Base-by-base conservation (phyloP, 2,888 invertebrate species). In the Limnephilus lunatus region DNA sequence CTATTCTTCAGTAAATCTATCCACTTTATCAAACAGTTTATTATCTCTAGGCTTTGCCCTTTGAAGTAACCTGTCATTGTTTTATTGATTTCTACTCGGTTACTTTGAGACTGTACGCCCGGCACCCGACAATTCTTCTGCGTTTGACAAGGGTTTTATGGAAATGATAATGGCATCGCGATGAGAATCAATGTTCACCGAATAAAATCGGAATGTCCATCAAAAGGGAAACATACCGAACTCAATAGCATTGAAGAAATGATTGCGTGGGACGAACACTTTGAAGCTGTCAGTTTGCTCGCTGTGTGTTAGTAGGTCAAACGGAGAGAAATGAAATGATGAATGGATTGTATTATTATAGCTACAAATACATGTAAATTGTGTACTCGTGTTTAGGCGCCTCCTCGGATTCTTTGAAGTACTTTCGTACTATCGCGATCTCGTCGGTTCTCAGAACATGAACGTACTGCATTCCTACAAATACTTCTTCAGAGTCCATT, bases 11-110 rank as follows among this genome's bases (percentile, higher is more conserved):
- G 35, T 32, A 83, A 83, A 39, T 83, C 15, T 68, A 39, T 32
- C 83, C 83, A 83, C 83, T 83, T 83, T 35, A 39, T 83, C 83
- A 83, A 31, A 32, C 83, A 39, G 83, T 39, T 68, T 68, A 68
- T 68, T 68, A 68, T n/a, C 9, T 68, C 25, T 5, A 68, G 25
- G 68, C 68, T 68, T 68, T 68, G 68, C 9, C 25, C 68, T 68
- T 68, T 68, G 68, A 68, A 25, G 25, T 68, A 68, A n/a, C 68
- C n/a, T 25, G 68, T 68, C 68, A 68, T 68, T 68, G 68, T 68
- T 68, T 68, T 68, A 68, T n/a, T n/a, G 9, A 25, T 68, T 68
- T 68, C 9, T 68, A 68, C 68, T 68, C 68, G 68, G 68, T 68
- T 68, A 68, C 68, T 68, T 68, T 68, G 68, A 68, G n/a, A 68